Base-by-base conservation (phyloP, 2,113 vertebrate species). In the Chaenogobius annularis region DNA sequence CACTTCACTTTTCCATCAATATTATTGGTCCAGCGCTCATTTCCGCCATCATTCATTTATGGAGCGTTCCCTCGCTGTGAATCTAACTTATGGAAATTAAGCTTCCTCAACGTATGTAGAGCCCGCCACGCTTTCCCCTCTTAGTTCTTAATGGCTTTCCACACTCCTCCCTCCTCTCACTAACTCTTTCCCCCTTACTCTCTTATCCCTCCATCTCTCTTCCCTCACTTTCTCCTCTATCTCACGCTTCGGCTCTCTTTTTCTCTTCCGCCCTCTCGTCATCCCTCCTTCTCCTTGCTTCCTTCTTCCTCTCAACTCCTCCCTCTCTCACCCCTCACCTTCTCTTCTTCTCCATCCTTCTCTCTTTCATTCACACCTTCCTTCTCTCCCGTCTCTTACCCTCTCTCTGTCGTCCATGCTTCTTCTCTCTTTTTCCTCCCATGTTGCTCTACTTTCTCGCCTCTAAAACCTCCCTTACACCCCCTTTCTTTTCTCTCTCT, bases 141-240 rank as follows among this genome's bases (percentile, higher is more conserved):
- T 66, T n/a, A n/a, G n/a, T n/a, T n/a, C n/a, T 70, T 48, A 63
- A 66, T 47, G 23, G 73, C 50, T 70, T 75, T 64, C 23, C 31
- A 67, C 61, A 67, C 26, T 22, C 47, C 10, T 54, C 31, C 2
- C 22, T 26, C 22, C 46, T 14, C n/a, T 40, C 46, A 7, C 65
- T 20, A 1, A 23, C 10, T 20, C n/a, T 55, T 8, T 22, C 54
- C 13, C 10, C 15, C 48, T 19, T 10, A 7, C 11, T 23, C 22
- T 23, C 23, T 13, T 20, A 14, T 19, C n/a, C 8, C 17, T 10
- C 7, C 50, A n/a, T 54, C n/a, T 52, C 19, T 9, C 7, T 7
- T 52, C 48, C 19, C 48, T 52, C 17, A 1, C 19, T 7, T 10
- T 20, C 17, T n/a, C 50, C 19, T 46, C 15, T 17, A 1, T 48